These are phyloP conservation scores for Simalia tracyae DNA, from an alignment of 2,797 vertebrate species.

Conservation along the genomic window DNA sequence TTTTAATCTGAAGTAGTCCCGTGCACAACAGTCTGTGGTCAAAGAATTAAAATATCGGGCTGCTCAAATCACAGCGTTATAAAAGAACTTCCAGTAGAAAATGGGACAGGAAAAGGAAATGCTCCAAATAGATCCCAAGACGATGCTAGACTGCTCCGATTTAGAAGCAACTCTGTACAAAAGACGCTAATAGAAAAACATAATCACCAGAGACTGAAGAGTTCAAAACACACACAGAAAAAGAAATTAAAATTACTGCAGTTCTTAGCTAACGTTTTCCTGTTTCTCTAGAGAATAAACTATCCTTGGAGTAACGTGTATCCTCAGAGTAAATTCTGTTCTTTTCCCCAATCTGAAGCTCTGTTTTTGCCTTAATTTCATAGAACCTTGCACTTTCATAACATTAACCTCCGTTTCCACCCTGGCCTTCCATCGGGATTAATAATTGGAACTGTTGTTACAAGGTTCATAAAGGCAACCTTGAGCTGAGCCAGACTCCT, in stretches of 20 bases:
- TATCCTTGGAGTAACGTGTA: neutral
- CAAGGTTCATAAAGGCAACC: neutral
- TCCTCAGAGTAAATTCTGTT: neutral
- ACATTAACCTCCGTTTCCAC: neutral
- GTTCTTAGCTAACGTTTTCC: neutral
- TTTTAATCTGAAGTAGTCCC: neutral
- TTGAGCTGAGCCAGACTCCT: neutral
- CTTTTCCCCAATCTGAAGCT: neutral
- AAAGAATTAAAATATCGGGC: neutral
- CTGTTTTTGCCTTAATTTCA: neutral
- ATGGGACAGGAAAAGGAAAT: neutral
- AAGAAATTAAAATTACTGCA: neutral
- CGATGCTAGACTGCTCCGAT: neutral
- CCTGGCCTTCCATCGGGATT: neutral
- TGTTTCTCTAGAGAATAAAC: neutral
- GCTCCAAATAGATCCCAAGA: neutral
- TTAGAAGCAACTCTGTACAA: neutral
- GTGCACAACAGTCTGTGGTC: neutral
- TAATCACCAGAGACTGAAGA: neutral
- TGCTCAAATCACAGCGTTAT: neutral
- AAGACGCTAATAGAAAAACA: neutral
- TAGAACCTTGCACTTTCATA: neutral
- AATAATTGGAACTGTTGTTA: neutral
- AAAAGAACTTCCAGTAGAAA: neutral
- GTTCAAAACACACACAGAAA: neutral